These are phyloP conservation scores for Leptinotarsa defecta DNA, from an alignment of 1,140 invertebrate genomes.

Conservation along the genomic window DNA sequence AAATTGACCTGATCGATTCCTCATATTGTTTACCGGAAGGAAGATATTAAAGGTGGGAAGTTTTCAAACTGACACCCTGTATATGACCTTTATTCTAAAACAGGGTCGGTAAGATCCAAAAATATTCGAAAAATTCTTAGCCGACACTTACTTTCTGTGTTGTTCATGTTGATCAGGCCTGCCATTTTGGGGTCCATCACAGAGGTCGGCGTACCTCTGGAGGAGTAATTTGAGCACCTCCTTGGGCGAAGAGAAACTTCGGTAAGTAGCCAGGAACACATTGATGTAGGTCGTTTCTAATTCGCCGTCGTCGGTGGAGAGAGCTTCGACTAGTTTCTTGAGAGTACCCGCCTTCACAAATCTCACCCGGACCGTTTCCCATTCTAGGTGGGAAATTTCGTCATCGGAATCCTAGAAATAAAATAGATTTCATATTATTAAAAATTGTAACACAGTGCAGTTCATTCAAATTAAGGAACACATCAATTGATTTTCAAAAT, in stretches of 20 bases:
- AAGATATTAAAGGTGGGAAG: too few relatives aligned
- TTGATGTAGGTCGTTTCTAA: slow-evolving; percentile 97
- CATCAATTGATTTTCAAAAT: too few relatives aligned
- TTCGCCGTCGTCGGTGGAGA: slow-evolving; percentile 92
- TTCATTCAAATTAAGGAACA: too few relatives aligned
- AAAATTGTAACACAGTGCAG: too few relatives aligned
- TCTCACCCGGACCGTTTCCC: slow-evolving; percentile 96
- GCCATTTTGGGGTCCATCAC: slow-evolving; percentile 52
- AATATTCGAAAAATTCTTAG: background rate
- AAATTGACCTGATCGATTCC: too few relatives aligned
- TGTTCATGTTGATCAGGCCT: slow-evolving; percentile 64
- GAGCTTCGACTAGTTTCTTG: slow-evolving; percentile 87
- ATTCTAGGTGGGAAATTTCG: slow-evolving; percentile 94
- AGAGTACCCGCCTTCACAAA: slow-evolving; percentile 97
- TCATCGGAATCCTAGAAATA: slow-evolving; percentile 75
- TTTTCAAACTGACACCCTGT: too few relatives aligned
- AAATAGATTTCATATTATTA: background rate
- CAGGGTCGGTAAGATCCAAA: too few relatives aligned
- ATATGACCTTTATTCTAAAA: too few relatives aligned
- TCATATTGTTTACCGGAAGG: too few relatives aligned
- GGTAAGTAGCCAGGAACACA: slow-evolving; percentile 93
- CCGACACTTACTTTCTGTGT: slow-evolving; percentile 69
- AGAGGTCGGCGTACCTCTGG: slow-evolving; percentile 74
- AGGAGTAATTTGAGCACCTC: slow-evolving; percentile 83
- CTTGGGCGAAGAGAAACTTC: slow-evolving; percentile 78